Percentiles rank a stretch among this genome's conserved stretches.
These are phyloP conservation scores for Hemiprocne comata DNA, from an alignment of 2,113 vertebrate species.

Conservation along the genomic window DNA sequence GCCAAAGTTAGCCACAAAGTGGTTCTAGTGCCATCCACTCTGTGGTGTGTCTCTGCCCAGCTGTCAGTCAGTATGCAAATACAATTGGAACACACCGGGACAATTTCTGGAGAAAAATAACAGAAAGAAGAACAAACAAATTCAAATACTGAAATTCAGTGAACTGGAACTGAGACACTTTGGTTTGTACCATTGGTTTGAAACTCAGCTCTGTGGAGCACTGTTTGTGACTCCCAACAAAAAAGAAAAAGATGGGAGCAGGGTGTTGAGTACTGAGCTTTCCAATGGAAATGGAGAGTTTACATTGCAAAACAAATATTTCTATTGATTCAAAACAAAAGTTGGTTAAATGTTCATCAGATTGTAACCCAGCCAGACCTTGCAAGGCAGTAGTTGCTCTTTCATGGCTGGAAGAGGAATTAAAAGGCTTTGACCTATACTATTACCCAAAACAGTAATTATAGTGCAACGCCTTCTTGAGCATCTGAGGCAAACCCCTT, in stretches of 20 bases:
- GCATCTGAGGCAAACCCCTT: background rate
- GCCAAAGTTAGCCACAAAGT: constrained; percentile 12
- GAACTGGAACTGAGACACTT: background rate
- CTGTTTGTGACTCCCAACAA: background rate
- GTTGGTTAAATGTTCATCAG: background rate
- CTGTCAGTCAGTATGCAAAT: background rate
- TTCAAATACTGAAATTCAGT: background rate
- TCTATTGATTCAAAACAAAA: background rate
- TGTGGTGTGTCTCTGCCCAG: background rate
- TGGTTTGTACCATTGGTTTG: background rate
- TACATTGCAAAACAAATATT: background rate
- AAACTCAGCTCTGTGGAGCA: background rate
- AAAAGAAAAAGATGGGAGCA: background rate
- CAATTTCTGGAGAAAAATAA: background rate
- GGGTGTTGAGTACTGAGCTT: background rate
- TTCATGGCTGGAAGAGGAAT: background rate
- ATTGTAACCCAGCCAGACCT: background rate
- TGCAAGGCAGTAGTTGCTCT: background rate
- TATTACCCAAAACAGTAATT: background rate
- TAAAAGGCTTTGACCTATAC: background rate
- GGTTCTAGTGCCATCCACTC: background rate
- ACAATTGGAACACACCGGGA: background rate
- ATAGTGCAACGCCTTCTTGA: background rate
- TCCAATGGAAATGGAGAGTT: background rate
- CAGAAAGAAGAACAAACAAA: background rate